A percentile compares a stretch with the other conserved stretches of the same genome.
phyloP scores from a whole-genome alignment of 2,797 vertebrate species.

The Ctenosaura bakeri region DNA sequence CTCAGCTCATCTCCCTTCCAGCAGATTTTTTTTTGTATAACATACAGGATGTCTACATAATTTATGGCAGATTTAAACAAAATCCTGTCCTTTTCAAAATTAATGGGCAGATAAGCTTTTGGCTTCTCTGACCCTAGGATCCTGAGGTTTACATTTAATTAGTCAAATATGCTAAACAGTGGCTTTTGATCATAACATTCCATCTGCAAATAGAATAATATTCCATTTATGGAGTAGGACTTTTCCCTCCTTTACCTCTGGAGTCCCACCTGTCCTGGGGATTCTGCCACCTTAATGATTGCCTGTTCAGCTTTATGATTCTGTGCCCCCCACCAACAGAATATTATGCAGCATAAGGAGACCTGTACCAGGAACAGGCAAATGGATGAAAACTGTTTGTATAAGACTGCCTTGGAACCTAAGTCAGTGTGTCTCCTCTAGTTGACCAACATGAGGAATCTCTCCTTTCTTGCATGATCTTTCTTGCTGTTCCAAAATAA shows the following conservation, averaged over 20 bases:
- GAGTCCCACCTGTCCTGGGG: background rate
- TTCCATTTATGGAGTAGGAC: background rate
- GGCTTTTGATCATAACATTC: background rate
- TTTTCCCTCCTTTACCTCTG: background rate
- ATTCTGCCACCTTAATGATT: background rate
- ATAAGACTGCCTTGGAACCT: background rate
- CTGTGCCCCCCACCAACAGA: background rate
- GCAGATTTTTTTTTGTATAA: background rate
- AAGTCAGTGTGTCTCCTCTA: background rate
- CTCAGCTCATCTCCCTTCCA: background rate
- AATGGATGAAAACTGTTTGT: background rate
- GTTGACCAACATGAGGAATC: conserved; percentile 1
- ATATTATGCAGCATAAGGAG: background rate
- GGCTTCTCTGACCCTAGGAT: background rate
- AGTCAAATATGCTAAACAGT: background rate
- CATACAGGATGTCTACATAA: too few relatives aligned
- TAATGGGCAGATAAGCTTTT: background rate
- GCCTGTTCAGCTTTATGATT: background rate
- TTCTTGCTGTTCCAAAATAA: background rate
- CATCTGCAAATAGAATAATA: background rate
- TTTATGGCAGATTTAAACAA: background rate
- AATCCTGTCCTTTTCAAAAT: background rate
- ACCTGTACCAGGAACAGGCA: background rate
- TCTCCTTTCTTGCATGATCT: background rate
- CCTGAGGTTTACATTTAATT: background rate